These are phyloP conservation scores for Metopolophium dirhodum DNA, from an alignment of 1,140 invertebrate genomes.

Conservation along the genomic window DNA sequence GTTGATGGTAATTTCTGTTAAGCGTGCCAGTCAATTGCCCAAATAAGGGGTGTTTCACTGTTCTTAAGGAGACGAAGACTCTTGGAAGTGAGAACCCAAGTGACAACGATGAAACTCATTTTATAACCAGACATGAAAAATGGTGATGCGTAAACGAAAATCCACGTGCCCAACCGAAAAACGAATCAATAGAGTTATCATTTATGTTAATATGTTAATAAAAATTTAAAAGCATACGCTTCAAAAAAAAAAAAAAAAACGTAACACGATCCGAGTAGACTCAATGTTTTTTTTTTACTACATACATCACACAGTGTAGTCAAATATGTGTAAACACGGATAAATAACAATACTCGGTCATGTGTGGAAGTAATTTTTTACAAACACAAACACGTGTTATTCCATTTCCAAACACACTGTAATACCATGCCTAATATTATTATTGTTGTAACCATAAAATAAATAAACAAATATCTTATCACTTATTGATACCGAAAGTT, in stretches of 20 bases:
- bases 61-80: too few species aligned
- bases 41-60: too few species aligned
- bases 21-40: too few species aligned
- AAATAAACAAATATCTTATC: neutral
- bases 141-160: neutral
- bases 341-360: neutral
- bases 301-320: neutral
- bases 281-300: neutral
- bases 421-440: neutral
- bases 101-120: too few species aligned
- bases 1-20: too few species aligned
- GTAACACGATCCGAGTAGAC: neutral
- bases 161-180: neutral
- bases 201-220: neutral
- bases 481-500: neutral
- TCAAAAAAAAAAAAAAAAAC: neutral
- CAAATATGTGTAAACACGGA: neutral
- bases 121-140: too few species aligned
- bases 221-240: neutral
- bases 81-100: too few species aligned
- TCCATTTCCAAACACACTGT: neutral
- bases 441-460: neutral
- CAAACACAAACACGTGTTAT: neutral
- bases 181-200: neutral
- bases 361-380: slow-evolving; percentile 6